Evolutionary conservation across 2,113 vertebrate species (phyloP), one percentile per base, ranked within the genome.

Genomic region (Oceanites oceanicus): DNA sequence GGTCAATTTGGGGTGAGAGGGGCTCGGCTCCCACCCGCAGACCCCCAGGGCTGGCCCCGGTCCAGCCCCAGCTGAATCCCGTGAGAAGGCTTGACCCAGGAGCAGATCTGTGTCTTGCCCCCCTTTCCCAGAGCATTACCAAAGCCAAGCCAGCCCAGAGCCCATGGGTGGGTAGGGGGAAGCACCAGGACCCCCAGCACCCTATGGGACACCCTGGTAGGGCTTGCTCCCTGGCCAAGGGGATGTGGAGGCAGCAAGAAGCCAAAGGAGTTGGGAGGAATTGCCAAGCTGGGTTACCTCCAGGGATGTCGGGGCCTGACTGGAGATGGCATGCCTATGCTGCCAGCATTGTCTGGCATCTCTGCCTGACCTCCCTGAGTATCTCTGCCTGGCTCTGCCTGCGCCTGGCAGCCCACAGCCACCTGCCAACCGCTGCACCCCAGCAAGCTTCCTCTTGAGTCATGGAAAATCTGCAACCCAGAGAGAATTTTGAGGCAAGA

Each of bases 151-250:
- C 56, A 72, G 45, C 32, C 58, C 34, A 9, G n/a, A 70, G 44
- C 13, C 29, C 1, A 1, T 5, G 27, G 16, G 6, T 5, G 61
- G 6, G 15, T 18, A 20, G 11, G 18, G n/a, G 23, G 2, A 32
- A 67, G 34, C 22, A n/a, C 32, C 13, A 40, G 40, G 30, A 11
- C 3, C 23, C 23, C 27, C 55, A 65, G 21, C 22, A 3, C 32
- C 38, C 8, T 0, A 1, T 14, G 63, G 68, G 40, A 6, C 61
- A 53, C 66, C 30, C 59, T 9, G 8, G 1, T 8, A 36, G 53
- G 34, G 11, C 4, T 53, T 47, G 26, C 6, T 90, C 30, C 29
- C 55, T 17, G 38, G 40, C 55, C 45, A 26, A 26, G 32, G 84
- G 20, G 44, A 10, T 9, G 32, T 1, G 7, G 25, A n/a, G n/a